A percentile compares a stretch with the other conserved stretches of the same genome.
Conservation (phyloP, 2,797 vertebrate genomes). For the Molossus alvarezi region DNA sequence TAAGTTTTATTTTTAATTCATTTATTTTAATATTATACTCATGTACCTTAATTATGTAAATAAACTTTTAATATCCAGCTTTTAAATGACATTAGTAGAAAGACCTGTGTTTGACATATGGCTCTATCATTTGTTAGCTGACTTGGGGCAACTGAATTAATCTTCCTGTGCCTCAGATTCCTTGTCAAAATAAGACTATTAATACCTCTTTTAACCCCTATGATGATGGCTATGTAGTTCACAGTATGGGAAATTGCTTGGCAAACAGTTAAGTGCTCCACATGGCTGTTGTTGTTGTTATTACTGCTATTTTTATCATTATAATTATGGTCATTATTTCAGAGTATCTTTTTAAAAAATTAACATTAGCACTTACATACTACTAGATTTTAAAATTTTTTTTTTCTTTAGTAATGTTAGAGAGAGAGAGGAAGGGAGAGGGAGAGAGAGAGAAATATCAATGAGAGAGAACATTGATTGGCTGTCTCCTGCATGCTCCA, state of each 20-base stretch:
- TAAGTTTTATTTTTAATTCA: neutral
- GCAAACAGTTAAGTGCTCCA: neutral
- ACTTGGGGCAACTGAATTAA: neutral
- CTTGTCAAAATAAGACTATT: neutral
- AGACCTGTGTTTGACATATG: neutral
- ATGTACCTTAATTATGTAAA: neutral
- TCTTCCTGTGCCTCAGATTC: neutral
- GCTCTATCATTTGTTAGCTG: neutral
- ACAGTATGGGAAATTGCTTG: neutral
- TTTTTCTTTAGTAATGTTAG: too few relatives aligned
- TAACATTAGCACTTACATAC: neutral
- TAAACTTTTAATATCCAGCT: neutral
- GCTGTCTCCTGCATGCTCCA: too few relatives aligned
- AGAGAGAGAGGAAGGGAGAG: too few relatives aligned
- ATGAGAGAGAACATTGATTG: too few relatives aligned
- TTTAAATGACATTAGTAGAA: neutral
- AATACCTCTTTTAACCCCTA: neutral
- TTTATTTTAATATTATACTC: conserved; percentile 36
- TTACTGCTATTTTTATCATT: neutral
- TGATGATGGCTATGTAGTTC: neutral
- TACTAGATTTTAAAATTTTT: too few relatives aligned
- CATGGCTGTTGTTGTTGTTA: neutral
- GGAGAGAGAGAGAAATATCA: too few relatives aligned
- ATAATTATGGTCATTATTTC: neutral
- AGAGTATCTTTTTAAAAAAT: neutral